Evolutionary conservation across 2,888 invertebrate genomes (phyloP), one percentile per base, ranked within the genome.

Genomic region (Thymelicus lineola): DNA sequence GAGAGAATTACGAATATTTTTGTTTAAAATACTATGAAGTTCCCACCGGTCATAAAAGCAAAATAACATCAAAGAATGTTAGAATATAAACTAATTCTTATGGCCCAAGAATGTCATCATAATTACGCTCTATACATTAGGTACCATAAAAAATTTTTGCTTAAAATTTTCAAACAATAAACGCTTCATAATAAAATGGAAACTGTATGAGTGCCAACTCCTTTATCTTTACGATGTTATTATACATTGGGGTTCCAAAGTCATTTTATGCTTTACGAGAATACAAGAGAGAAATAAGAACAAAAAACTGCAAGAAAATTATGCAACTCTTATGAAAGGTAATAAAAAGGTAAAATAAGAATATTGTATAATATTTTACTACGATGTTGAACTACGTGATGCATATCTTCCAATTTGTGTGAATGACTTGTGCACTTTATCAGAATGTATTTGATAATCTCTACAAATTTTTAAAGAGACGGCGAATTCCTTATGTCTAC

Each of bases 221-320:
- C 50, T 50, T 50, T 62, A 62, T 48, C 63, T 63, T 53, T 63
- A 63, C 17, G 53, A 17, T 38, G 15, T 46, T 46, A n/a, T n/a
- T n/a, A n/a, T n/a, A 53, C 63, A 53, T 62, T 63, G 53, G 53
- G 17, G 53, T 63, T 53, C 15, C 53, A 50, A 63, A 53, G 20
- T 53, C 36, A 15, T 60, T 60, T 45, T 45, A n/a, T 17, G 20
- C 50, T 15, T 35, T 10, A 53, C 38, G 53, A 53, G 38, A 20
- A 53, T 63, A 42, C 38, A 63, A 63, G 20, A 53, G 42, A 38
- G 20, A 63, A 63, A 63, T 50, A 63, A 48, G 61, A 62, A 63
- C 63, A 63, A 63, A 20, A 63, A 63, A 53, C 53, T 53, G 38
- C 38, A 46, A n/a, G 15, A 38, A 60, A 42, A 63, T 12, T 42